Percentiles rank a stretch among this genome's conserved stretches.
Conservation (phyloP, 2,113 vertebrate genomes). For the Marcusenius ussheri region DNA sequence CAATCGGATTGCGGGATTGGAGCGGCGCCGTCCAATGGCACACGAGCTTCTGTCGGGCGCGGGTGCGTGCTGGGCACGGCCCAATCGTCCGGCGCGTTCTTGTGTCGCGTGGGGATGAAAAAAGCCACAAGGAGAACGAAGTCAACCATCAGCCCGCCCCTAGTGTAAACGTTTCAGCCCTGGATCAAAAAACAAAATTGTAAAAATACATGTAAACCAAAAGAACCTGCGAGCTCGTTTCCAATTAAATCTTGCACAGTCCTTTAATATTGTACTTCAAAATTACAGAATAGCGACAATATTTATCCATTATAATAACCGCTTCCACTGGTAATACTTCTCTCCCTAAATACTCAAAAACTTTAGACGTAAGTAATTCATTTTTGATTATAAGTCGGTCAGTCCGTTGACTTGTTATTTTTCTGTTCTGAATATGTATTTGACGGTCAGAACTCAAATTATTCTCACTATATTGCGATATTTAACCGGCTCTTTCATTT, state of each 20-base stretch:
- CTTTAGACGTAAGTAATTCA: not conserved
- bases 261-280: not conserved
- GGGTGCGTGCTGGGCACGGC: not conserved
- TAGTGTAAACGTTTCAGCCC: not conserved
- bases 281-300: not conserved
- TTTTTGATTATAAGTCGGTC: not conserved
- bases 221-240: not conserved
- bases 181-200: not conserved
- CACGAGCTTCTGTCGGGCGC: not conserved
- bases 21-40: not conserved
- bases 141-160: not conserved
- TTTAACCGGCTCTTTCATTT: not conserved
- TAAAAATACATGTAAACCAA: not conserved
- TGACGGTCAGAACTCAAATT: not conserved
- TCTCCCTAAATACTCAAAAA: not conserved
- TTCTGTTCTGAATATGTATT: not conserved
- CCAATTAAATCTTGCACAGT: not conserved
- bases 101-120: not conserved
- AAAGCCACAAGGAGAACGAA: not conserved
- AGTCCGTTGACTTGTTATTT: not conserved
- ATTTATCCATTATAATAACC: not conserved
- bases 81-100: not conserved
- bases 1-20: constrained; percentile 2
- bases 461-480: not conserved
- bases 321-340: not conserved